Conservation (phyloP, 23 tunicate species). For the Clavelina lepadiformis region DNA sequence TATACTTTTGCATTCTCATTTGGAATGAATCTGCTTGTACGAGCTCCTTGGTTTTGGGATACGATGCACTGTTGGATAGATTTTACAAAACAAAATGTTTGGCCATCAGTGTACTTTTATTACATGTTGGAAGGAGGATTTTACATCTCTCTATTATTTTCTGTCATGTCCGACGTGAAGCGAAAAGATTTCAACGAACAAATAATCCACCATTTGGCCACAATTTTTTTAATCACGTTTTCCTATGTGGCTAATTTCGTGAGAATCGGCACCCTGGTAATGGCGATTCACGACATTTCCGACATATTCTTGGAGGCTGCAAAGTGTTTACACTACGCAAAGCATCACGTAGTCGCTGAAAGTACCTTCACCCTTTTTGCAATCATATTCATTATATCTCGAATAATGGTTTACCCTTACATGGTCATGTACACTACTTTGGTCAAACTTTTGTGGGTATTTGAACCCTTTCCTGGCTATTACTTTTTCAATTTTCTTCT, state of each 20-base stretch:
- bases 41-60: conserved; percentile 98
- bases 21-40: conserved; percentile 47
- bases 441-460: conserved; percentile 55
- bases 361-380: conserved; percentile 59
- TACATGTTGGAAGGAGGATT: conserved; percentile 97
- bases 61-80: conserved; percentile 74
- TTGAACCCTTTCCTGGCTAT: conserved; percentile 47
- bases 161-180: conserved; percentile 72
- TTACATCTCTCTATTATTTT: conserved; percentile 67
- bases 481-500: conserved; percentile 72
- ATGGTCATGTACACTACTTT: conserved; percentile 72
- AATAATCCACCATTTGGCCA: conserved; percentile 84
- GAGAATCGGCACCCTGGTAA: conserved; percentile 74
- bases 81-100: conserved; percentile 70
- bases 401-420: conserved; percentile 59
- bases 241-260: conserved; percentile 83
- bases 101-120: conserved; percentile 58
- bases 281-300: conserved; percentile 95
- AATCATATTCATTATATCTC: conserved; percentile 70
- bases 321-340: conserved; percentile 60
- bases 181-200: conserved; percentile 90
- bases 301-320: conserved; percentile 86
- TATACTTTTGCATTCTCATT: conserved; percentile 60
- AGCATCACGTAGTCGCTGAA: conserved; percentile 44
- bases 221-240: conserved; percentile 69